Percentiles rank a stretch among this genome's conserved stretches.
Evolutionary conservation across 2,797 vertebrate genomes (phyloP).

Genomic region (Sebastes itinus): DNA sequence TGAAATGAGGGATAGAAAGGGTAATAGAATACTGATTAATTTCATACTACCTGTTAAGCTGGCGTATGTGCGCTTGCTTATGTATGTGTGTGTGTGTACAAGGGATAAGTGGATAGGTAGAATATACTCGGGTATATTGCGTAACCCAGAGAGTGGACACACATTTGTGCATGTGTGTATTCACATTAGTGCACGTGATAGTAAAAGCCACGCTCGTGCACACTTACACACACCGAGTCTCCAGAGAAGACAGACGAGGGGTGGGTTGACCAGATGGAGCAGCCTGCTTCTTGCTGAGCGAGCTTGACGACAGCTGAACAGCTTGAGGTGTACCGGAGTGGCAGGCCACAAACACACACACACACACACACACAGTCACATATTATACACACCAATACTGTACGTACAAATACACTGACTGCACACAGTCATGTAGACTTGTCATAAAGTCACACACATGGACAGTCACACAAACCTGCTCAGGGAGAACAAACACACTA

Average conservation of each 20-base stretch:
- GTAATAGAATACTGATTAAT: slow-evolving; percentile 56
- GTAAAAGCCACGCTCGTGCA: slow-evolving; percentile 6
- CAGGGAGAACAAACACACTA: background rate
- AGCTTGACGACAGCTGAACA: slow-evolving; percentile 80
- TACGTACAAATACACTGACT: slow-evolving; percentile 21
- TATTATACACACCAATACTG: slow-evolving; percentile 18
- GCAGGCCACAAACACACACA: slow-evolving; percentile 59
- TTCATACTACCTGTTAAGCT: slow-evolving; percentile 50
- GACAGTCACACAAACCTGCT: background rate
- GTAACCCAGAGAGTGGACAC: slow-evolving; percentile 23
- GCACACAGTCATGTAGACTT: slow-evolving; percentile 1
- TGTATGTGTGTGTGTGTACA: background rate
- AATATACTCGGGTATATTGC: slow-evolving; percentile 15
- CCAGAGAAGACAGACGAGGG: slow-evolving; percentile 59
- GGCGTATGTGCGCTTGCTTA: background rate
- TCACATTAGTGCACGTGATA: slow-evolving; percentile 15
- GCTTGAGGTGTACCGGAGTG: slow-evolving; percentile 78
- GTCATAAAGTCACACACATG: slow-evolving; percentile 6
- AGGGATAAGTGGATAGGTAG: slow-evolving; percentile 22
- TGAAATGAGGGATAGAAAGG: slow-evolving; percentile 44
- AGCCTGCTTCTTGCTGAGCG: slow-evolving; percentile 76
- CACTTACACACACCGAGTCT: slow-evolving; percentile 13
- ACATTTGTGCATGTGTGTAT: slow-evolving; percentile 13
- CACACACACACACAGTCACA: slow-evolving; percentile 29
- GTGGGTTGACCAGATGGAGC: slow-evolving; percentile 81